A percentile compares a stretch with the other conserved stretches of the same genome.
These are phyloP conservation scores for Cyclophora punctaria DNA, from an alignment of 2,888 invertebrate genomes.

Conservation along the genomic window DNA sequence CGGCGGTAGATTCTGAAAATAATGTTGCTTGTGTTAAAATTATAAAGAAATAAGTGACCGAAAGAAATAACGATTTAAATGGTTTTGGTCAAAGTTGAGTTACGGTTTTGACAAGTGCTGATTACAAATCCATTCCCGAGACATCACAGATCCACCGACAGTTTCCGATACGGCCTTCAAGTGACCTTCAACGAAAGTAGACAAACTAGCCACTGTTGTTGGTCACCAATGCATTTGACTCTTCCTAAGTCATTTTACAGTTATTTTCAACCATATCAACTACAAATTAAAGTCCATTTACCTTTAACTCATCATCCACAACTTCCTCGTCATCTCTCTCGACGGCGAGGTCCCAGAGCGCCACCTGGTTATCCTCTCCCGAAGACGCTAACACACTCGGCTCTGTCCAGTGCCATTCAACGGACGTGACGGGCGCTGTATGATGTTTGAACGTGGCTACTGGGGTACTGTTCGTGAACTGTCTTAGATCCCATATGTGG, in stretches of 20 bases:
- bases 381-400: constrained; percentile 94
- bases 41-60: too few relatives aligned
- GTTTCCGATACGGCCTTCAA: too few relatives aligned
- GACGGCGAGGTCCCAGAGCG: constrained; percentile 96
- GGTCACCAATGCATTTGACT: too few relatives aligned
- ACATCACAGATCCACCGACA: too few relatives aligned
- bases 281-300: constrained; percentile 16
- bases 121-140: too few relatives aligned
- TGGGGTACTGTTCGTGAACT: constrained; percentile 84
- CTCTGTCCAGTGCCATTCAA: constrained; percentile 97
- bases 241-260: background rate
- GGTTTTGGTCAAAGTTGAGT: too few relatives aligned
- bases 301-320: constrained; percentile 70
- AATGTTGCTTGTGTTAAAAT: too few relatives aligned
- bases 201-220: too few relatives aligned
- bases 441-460: constrained; percentile 98
- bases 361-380: constrained; percentile 96
- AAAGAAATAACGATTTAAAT: too few relatives aligned
- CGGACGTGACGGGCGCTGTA: constrained; percentile 92
- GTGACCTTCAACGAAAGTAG: too few relatives aligned
- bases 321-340: constrained; percentile 83
- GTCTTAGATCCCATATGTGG: constrained; percentile 96
- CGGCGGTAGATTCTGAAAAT: constrained; percentile 86
- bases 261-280: background rate
- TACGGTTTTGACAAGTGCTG: too few relatives aligned